A percentile compares a stretch with the other conserved stretches of the same genome.
Evolutionary conservation across 2,797 vertebrate species (phyloP).

Genomic region (Syngnathus rostellatus): DNA sequence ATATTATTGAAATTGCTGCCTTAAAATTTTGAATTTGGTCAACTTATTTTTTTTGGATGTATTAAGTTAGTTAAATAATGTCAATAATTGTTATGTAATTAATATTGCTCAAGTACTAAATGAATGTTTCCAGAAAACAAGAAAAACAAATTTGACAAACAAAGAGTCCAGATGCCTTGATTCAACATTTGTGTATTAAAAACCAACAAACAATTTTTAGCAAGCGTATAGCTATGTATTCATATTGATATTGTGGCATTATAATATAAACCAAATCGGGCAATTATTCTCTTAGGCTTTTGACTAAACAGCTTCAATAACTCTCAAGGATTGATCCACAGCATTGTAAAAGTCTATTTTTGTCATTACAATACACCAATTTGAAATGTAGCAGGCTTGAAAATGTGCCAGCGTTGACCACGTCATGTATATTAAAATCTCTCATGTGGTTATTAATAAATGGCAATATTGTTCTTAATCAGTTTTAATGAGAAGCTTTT

Average conservation of each 20-base stretch:
- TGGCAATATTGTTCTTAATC: not conserved
- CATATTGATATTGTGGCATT: not conserved
- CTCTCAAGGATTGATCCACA: not conserved
- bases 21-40: no score
- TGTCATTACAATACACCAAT: not conserved
- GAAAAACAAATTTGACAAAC: not conserved
- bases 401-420: not conserved
- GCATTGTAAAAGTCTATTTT: not conserved
- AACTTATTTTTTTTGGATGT: no score
- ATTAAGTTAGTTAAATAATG: no score
- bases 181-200: not conserved
- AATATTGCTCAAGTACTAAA: no score
- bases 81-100: no score
- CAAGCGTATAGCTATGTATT: no score
- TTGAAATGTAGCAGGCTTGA: not conserved
- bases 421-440: not conserved
- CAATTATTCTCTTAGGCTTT: not conserved
- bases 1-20: no score
- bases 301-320: not conserved
- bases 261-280: not conserved
- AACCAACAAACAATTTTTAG: not conserved
- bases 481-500: not conserved
- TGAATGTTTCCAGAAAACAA: not conserved
- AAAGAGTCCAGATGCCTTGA: not conserved
- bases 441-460: not conserved